Base-by-base conservation (phyloP, 2,797 vertebrate genomes). In the Eremophila alpestris region DNA sequence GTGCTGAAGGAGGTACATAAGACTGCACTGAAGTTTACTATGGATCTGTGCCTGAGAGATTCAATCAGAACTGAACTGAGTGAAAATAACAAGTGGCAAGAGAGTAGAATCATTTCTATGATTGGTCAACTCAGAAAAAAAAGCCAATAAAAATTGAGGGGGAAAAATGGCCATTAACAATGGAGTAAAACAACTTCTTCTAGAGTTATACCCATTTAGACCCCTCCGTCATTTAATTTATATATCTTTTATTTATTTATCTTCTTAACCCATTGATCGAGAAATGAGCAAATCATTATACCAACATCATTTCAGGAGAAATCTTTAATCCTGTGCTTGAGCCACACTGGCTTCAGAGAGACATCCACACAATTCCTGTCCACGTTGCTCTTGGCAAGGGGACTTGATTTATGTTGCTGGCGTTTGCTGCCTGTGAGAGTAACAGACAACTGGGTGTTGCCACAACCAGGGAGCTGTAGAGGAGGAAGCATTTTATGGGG, bases 91-190 rank as follows among this genome's bases (percentile, higher is more conserved):
- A 60, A 70, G 20, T 26, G 81, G 3, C 13, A 83, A 56, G 11
- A 85, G 6, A 74, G 13, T 38, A 30, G 4, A 45, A 16, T 49
- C 2, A 60, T 70, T 83, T 68, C 10, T 41, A 77, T 85, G 34
- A 49, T 4, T 27, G 30, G 69, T 30, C 3, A 32, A 79, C 83
- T 82, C 22, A 73, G 55, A 34, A 60, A 60, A 74, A 87, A 78
- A 70, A 41, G 2, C 2, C 16, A 63, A 21, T 81, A 90, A 3
- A 40, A 13, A 30, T 7, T n/a, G 1, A 10, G 12, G 16, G 0
- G 0, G 5, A 2, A 7, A 54, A 83, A 40, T 27, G 5, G 26
- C 13, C 11, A 38, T 45, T 67, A 82, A 6, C 20, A 74, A 38
- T 16, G 62, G 5, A 51, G 5, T 54, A 58, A 85, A 84, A 32